phyloP scores from a whole-genome alignment of 2,888 invertebrate genomes.

The Perithous albicinctus region DNA sequence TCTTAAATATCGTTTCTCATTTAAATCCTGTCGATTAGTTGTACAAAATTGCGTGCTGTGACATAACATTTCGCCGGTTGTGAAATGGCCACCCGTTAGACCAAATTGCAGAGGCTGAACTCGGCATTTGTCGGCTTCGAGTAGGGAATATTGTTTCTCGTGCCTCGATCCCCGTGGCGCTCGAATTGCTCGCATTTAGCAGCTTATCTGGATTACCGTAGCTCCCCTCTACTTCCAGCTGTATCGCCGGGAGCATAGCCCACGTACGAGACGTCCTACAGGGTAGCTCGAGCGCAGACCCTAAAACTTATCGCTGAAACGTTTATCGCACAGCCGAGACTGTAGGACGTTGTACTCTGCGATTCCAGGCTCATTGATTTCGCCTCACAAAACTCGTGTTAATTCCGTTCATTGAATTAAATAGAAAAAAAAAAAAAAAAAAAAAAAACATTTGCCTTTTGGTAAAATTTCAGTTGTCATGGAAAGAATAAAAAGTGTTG shows the following conservation, averaged over 20 bases:
- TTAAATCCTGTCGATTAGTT: no score
- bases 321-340: neutral
- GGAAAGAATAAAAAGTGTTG: no score
- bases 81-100: constrained; percentile 55
- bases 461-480: no score
- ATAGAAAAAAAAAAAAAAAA: no score
- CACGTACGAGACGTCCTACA: constrained; percentile 57
- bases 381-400: neutral
- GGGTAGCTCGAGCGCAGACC: constrained; percentile 10
- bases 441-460: no score
- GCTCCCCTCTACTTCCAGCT: constrained; percentile 62
- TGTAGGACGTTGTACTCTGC: neutral
- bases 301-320: constrained; percentile 47
- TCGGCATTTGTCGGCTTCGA: constrained; percentile 72
- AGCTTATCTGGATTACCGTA: constrained; percentile 79
- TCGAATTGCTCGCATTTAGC: constrained; percentile 81
- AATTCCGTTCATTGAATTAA: no score
- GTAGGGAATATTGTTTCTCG: constrained; percentile 78
- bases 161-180: constrained; percentile 69
- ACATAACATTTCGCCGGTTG: constrained; percentile 13
- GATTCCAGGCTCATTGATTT: neutral
- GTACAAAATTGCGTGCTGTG: neutral
- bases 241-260: constrained; percentile 29
- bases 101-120: constrained; percentile 63
- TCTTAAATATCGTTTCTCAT: no score